Evolutionary conservation across 2,888 invertebrate genomes (phyloP), one percentile per base, ranked within the genome.

Genomic region (Amphiduros pacificus): DNA sequence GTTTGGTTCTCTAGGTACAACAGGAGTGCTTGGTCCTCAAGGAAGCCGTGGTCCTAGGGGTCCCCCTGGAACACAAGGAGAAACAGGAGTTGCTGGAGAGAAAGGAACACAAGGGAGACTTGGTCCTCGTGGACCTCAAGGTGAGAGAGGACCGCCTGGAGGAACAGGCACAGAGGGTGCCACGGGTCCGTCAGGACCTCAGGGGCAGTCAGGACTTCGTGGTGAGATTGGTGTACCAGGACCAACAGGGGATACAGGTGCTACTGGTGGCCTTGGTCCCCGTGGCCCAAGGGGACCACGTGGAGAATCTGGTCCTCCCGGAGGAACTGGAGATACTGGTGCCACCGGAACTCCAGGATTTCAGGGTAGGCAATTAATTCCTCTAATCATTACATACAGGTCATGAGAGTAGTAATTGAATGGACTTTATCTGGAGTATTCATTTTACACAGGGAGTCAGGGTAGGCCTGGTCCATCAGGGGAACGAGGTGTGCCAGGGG

Each of bases 51-150:
- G 65, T 26, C 52, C 27, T n/a, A n/a, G 56, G 48, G 65, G 65
- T 49, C 48, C 50, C n/a, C 31, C 55, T 44, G 65, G 65, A 40
- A 32, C 62, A 32, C 20, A 44, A 9, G 65, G 65, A 44, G 51
- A 50, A 31, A 22, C 26, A 5, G 68, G 68, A n/a, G 11, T 5
- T 11, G 48, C 67, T 22, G 78, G 77, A 32, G 76, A 75, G 52
- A 48, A 64, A 24, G 77, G 77, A 62, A 65, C 65, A 4, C 28
- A 44, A 9, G 56, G 56, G 14, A 17, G 29, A 20, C 29, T 32
- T 32, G 79, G 69, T 28, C 55, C 53, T 20, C 55, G 56, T 56
- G 71, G 70, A 36, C 53, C 65, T 26, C 53, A 29, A 29, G 67
- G 67, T 17, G 36, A 26, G 2, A 17, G 22, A 20, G 67, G 67